Evolutionary conservation across 1,140 invertebrate species (phyloP).

Genomic region (Orius laevigatus): DNA sequence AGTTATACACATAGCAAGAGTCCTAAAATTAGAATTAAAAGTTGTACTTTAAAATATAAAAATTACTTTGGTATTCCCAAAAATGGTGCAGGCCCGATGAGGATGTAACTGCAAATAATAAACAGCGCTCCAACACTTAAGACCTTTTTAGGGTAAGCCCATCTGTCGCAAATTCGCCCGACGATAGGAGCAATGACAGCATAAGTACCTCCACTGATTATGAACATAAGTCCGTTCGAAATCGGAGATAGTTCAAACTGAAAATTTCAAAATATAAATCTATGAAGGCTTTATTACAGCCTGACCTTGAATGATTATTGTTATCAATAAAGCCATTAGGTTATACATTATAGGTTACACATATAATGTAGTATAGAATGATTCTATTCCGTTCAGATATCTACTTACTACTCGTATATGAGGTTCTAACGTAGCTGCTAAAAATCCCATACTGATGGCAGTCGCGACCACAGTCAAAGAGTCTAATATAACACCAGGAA

Average conservation of each 20-base stretch:
- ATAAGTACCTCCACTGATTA: conserved; percentile 36
- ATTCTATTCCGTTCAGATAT: conserved; percentile 2
- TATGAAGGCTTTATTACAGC: not conserved
- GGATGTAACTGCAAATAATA: conserved; percentile 26
- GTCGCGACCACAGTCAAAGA: conserved; percentile 25
- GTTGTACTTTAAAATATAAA: not conserved
- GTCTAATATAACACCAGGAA: conserved; percentile 27
- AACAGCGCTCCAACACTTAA: conserved; percentile 25
- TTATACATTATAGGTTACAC: no score
- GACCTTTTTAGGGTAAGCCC: conserved; percentile 22
- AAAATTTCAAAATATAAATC: conserved; percentile 12
- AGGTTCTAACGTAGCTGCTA: conserved; percentile 35
- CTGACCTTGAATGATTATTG: no score
- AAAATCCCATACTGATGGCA: conserved; percentile 32
- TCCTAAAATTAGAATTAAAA: conserved; percentile 21
- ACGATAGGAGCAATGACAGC: conserved; percentile 33
- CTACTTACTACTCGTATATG: conserved; percentile 29
- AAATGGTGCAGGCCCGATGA: conserved; percentile 30
- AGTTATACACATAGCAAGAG: conserved; percentile 26
- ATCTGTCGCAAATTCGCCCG: conserved; percentile 29
- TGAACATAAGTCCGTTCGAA: conserved; percentile 34
- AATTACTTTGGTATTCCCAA: conserved; percentile 22
- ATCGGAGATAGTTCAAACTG: conserved; percentile 35
- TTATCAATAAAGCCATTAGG: no score
- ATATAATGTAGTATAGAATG: no score